A percentile compares a stretch with the other conserved stretches of the same genome.
phyloP scores from a whole-genome alignment of 2,888 invertebrate species.

The Ophioninae sp. region DNA sequence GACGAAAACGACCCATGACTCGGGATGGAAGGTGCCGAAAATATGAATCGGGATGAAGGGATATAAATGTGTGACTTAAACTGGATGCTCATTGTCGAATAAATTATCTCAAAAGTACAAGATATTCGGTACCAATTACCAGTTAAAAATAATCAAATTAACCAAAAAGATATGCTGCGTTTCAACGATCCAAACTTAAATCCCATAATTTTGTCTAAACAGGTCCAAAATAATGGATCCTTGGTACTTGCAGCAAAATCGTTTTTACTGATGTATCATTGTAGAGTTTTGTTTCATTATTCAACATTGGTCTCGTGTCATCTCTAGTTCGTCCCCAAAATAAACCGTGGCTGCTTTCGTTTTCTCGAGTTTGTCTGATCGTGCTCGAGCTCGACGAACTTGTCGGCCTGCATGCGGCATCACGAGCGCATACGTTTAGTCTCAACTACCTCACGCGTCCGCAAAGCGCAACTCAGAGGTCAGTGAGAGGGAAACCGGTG shows the following conservation, averaged over 20 bases:
- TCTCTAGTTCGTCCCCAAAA: constrained; percentile 24
- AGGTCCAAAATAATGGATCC: too few relatives aligned
- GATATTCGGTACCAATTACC: neutral
- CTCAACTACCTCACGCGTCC: constrained; percentile 43
- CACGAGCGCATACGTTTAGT: constrained; percentile 17
- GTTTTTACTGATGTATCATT: neutral
- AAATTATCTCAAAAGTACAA: neutral
- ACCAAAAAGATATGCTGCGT: too few relatives aligned
- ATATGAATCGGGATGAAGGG: too few relatives aligned
- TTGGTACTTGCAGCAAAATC: neutral
- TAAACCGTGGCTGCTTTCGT: constrained; percentile 35
- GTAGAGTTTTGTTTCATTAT: neutral
- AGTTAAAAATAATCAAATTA: neutral
- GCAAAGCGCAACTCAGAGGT: constrained; percentile 21
- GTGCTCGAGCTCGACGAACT: constrained; percentile 32
- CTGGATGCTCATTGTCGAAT: neutral
- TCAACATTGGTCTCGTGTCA: constrained; percentile 4
- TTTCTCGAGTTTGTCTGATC: constrained; percentile 51
- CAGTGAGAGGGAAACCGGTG: constrained; percentile 51
- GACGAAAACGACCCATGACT: too few relatives aligned
- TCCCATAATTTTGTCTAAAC: too few relatives aligned
- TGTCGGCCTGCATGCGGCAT: constrained; percentile 30
- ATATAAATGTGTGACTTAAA: neutral
- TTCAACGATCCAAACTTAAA: too few relatives aligned
- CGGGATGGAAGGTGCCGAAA: too few relatives aligned